These are phyloP conservation scores for Daphoenositta chrysoptera DNA, from an alignment of 2,113 vertebrate species.

Conservation along the genomic window DNA sequence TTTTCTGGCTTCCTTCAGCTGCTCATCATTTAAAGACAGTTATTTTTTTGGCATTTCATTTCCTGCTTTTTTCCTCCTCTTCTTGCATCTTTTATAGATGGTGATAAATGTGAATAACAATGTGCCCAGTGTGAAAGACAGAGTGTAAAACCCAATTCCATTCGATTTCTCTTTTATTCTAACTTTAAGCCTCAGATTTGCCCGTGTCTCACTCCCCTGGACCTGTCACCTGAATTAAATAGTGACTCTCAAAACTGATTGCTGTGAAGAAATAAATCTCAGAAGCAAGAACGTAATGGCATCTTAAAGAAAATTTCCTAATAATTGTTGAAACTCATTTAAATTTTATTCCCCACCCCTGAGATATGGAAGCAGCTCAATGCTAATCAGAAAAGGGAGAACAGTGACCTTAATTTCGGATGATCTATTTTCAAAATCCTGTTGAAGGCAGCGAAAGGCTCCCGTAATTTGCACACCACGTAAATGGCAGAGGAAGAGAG, in stretches of 20 bases:
- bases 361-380: neutral
- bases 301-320: conserved; percentile 47
- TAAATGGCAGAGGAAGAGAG: neutral
- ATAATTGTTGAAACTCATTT: conserved; percentile 45
- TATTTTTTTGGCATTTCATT: conserved; percentile 61
- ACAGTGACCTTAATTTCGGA: conserved; percentile 53
- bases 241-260: conserved; percentile 42
- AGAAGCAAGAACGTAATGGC: neutral
- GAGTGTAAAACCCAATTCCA: conserved; percentile 45
- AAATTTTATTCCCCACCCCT: conserved; percentile 51
- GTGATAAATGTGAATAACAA: conserved; percentile 66
- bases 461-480: neutral
- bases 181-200: conserved; percentile 39
- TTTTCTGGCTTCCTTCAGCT: conserved; percentile 26
- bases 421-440: conserved; percentile 56
- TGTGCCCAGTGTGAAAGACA: neutral
- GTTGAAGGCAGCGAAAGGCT: conserved; percentile 26
- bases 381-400: conserved; percentile 29
- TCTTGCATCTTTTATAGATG: conserved; percentile 56
- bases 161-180: conserved; percentile 40
- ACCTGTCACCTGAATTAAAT: conserved; percentile 54
- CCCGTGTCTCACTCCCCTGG: conserved; percentile 25
- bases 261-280: conserved; percentile 28
- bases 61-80: conserved; percentile 28
- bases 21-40: conserved; percentile 46